Evolutionary conservation across 2,888 invertebrate species (phyloP).

Genomic region (Tubulanus polymorphus): DNA sequence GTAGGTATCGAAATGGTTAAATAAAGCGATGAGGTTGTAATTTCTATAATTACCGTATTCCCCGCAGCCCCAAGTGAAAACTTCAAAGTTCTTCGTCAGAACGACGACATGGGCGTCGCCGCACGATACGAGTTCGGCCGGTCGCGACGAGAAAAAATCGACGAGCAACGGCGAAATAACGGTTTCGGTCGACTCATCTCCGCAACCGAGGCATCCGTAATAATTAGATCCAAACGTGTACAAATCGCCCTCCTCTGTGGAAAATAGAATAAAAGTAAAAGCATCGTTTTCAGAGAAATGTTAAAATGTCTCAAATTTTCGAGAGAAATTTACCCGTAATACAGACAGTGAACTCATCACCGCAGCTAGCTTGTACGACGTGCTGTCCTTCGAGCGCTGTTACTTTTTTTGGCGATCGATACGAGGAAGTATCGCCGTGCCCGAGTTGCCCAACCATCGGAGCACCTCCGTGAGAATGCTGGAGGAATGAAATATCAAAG

Average conservation of each 20-base stretch:
- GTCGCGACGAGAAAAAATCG: constrained; percentile 28
- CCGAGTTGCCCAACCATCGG: constrained; percentile 47
- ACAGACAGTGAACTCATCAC: constrained; percentile 51
- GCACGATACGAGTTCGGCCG: constrained; percentile 42
- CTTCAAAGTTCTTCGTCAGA: constrained; percentile 39
- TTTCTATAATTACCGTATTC: constrained; percentile 48
- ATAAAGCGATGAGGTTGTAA: too few species aligned
- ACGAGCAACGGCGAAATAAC: constrained; percentile 33
- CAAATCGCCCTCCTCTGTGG: constrained; percentile 42
- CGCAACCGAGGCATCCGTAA: constrained; percentile 48
- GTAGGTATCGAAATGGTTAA: too few species aligned
- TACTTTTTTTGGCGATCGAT: constrained; percentile 49
- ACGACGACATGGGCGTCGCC: constrained; percentile 48
- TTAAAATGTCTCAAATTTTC: neutral
- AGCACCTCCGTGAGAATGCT: constrained; percentile 36
- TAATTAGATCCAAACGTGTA: constrained; percentile 51
- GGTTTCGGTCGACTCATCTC: constrained; percentile 34
- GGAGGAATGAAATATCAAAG: too few species aligned
- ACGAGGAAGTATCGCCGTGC: constrained; percentile 48
- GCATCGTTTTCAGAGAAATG: neutral
- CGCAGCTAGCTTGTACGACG: constrained; percentile 48
- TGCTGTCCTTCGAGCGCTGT: constrained; percentile 39
- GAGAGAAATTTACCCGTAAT: constrained; percentile 31
- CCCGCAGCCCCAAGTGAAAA: constrained; percentile 52
- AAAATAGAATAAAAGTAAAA: too few species aligned